Base-by-base conservation (phyloP, 2,113 vertebrate species). In the Microcebus griseorufus region DNA sequence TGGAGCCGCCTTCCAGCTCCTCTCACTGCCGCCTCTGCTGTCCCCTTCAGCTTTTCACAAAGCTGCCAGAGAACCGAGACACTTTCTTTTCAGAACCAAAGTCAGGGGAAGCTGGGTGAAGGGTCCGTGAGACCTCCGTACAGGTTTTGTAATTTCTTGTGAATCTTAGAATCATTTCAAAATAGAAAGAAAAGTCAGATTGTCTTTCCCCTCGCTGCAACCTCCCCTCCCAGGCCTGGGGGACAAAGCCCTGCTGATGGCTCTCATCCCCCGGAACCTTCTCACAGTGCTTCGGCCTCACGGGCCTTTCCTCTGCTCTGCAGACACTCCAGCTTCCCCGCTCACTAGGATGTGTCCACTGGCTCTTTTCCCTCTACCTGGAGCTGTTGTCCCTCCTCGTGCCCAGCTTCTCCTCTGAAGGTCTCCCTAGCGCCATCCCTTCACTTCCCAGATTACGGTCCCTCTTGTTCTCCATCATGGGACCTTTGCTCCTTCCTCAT, bases 321-420 rank as follows among this genome's bases (percentile, higher is more conserved):
- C 53, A 37, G 9, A 27, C 1, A 12, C 78, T 16, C 23, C n/a
- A 1, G 9, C 37, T 53, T 48, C 42, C 18, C 29, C 53, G 39
- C 32, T 34, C 3, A 0, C 16, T 6, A 8, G 29, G 13, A 27
- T 17, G 4, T 12, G 3, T 6, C 14, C 8, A 0, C 65, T 17
- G 14, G 7, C 37, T 53, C 34, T 60, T 42, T 85, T 12, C 27
- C 16, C 29, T 17, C 9, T 32, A 0, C 11, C 20, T 55, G 25
- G 45, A 29, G 22, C 39, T 37, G 34, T 16, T 1, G 7, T 20
- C 32, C 51, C 34, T 91, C 17, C 5, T 27, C 2, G 0, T 5
- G 37, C 25, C n/a, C 5, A 9, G 23, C 42, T 37, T 37, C 32
- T 9, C 45, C 13, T 72, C 22, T 1, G 11, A 32, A 11, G n/a